phyloP scores from a whole-genome alignment of 2,888 invertebrate species.

The Drosophila neutralis region DNA sequence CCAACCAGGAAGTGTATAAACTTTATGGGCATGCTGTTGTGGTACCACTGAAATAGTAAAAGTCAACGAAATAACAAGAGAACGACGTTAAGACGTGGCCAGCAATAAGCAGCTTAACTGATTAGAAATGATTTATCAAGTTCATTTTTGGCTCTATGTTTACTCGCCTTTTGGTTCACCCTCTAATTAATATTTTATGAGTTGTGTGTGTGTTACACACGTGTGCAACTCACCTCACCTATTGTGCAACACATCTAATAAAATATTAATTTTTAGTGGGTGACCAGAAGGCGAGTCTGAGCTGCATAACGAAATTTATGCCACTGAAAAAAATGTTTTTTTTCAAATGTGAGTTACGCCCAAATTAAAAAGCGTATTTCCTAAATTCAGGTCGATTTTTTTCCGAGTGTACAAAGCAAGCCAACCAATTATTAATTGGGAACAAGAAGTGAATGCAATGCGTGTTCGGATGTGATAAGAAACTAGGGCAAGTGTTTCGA shows the following conservation, averaged over 20 bases:
- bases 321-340: neutral
- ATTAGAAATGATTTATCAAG: neutral
- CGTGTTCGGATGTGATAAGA: constrained; percentile 23
- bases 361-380: neutral
- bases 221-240: no score
- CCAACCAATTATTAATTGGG: neutral
- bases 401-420: neutral
- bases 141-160: neutral
- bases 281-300: no score
- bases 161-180: neutral
- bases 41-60: neutral
- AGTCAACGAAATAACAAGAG: neutral
- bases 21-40: neutral
- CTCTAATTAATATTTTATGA: neutral
- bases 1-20: neutral
- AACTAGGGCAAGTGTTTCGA: constrained; percentile 13
- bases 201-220: neutral
- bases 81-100: neutral
- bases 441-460: neutral
- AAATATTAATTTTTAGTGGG: no score
- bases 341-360: neutral
- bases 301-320: neutral
- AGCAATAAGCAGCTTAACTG: neutral
- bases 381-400: neutral
- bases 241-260: no score